phyloP scores from a whole-genome alignment of 2,113 vertebrate species.

The Cranoglanis bouderius region DNA sequence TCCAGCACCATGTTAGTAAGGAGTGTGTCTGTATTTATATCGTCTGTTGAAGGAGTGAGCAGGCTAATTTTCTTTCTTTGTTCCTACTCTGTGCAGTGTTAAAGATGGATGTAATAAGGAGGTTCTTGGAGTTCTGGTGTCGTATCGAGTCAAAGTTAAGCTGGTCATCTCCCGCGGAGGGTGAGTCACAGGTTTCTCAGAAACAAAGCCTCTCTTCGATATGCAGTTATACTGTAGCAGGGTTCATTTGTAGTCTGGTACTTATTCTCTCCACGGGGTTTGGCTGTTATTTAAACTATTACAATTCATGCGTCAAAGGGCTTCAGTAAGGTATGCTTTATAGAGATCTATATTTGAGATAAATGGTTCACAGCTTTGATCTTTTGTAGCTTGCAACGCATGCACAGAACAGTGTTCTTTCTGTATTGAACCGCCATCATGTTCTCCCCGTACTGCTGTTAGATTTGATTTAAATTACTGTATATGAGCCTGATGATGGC shows the following conservation, averaged over 20 bases:
- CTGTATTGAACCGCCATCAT: not conserved
- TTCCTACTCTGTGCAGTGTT: constrained; percentile 63
- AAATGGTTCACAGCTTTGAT: constrained; percentile 24
- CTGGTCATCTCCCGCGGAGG: constrained; percentile 77
- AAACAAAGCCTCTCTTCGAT: constrained; percentile 6
- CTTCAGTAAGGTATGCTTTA: constrained; percentile 6
- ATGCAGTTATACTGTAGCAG: constrained; percentile 11
- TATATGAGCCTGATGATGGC: not conserved
- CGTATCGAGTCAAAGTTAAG: constrained; percentile 82
- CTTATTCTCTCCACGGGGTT: not conserved
- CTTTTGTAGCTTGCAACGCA: constrained; percentile 4
- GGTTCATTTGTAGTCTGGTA: constrained; percentile 23
- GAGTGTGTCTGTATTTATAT: not conserved
- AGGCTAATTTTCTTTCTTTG: not conserved
- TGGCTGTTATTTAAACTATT: not conserved
- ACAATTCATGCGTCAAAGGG: constrained; percentile 15
- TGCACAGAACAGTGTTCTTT: not conserved
- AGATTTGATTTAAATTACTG: not conserved
- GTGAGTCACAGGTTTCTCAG: constrained; percentile 61
- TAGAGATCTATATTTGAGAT: constrained; percentile 16
- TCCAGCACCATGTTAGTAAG: constrained; percentile 85
- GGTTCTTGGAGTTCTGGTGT: constrained; percentile 80
- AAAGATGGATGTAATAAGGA: constrained; percentile 80
- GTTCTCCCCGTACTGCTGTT: not conserved
- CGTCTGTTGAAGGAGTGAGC: not conserved